A percentile compares a stretch with the other conserved stretches of the same genome.
These are phyloP conservation scores for Neocrepidodera transversa DNA, from an alignment of 2,888 invertebrate genomes.

Conservation along the genomic window DNA sequence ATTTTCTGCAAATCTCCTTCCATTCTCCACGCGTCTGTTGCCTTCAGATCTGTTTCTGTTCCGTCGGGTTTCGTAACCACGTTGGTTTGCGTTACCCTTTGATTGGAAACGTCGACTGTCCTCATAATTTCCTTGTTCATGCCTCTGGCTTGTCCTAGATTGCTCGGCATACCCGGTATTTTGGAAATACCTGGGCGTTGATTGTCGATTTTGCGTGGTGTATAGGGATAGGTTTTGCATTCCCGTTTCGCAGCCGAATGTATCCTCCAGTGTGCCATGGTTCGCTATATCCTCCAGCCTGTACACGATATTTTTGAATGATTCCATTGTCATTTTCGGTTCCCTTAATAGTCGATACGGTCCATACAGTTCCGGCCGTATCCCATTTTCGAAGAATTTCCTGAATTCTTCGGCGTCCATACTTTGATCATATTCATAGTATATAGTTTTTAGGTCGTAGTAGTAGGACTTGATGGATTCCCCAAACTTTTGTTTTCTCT, in stretches of 20 bases:
- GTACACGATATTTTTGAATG: too few relatives aligned
- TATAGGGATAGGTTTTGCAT: too few relatives aligned
- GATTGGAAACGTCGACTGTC: not conserved
- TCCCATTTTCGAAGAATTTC: conserved; percentile 14
- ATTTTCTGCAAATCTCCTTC: not conserved
- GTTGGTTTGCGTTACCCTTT: too few relatives aligned
- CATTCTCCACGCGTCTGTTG: too few relatives aligned
- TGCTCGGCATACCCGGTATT: not conserved
- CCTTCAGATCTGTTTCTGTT: too few relatives aligned
- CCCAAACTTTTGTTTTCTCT: not conserved
- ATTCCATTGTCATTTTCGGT: not conserved
- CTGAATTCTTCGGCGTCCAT: conserved; percentile 1
- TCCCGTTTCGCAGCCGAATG: too few relatives aligned
- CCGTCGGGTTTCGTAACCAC: too few relatives aligned
- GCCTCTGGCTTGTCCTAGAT: not conserved
- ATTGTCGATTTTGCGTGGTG: too few relatives aligned
- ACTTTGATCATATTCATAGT: not conserved
- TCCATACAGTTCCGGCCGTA: not conserved
- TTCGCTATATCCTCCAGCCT: too few relatives aligned
- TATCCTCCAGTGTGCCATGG: too few relatives aligned
- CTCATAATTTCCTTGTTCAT: not conserved
- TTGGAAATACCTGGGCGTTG: too few relatives aligned
- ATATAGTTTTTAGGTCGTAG: not conserved
- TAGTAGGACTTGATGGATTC: not conserved
- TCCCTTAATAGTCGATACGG: not conserved